Base-by-base conservation (phyloP, 2,797 vertebrate genomes). In the Margarornis squamiger region DNA sequence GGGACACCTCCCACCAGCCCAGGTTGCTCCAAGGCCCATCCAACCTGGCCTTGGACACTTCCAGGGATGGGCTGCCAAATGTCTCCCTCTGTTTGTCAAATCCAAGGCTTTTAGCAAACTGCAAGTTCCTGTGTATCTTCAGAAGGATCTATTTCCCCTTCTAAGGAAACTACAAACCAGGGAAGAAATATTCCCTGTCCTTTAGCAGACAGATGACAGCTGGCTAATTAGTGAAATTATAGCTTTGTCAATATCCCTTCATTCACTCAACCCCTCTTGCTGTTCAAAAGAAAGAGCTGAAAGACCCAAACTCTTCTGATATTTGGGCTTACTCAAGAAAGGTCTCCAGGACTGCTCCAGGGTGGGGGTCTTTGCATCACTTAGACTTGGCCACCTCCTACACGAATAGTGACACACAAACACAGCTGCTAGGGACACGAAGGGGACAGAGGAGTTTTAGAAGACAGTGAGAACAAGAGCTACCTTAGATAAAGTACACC, bases 201-300 rank as follows among this genome's bases (percentile, higher is more conserved):
- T 67, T 91, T 83, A 39, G 76, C 68, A 57, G 22, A 19, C 41
- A 75, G 54, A 70, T 19, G 16, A 88, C 94, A 95, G 91, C 79
- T 95, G 90, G 90, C 73, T 95, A 91, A 95, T 95, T 95, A 90
- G 90, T 55, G 74, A 95, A 90, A 93, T 95, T 80, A 95, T 2
- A 94, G 88, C 81, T 96, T 75, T 85, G 88, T 91, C 92, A 95
- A 58, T 95, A 94, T 54, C 67, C 57, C 58, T 90, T 80, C 91
- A 54, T 68, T 75, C 72, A 12, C 52, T 88, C 86, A 92, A 80
- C 72, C 45, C 32, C 57, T 61, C 84, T 30, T 2, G 10, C 80
- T 34, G 57, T 52, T 80, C 19, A 67, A 38, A 24, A 71, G 34
- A 39, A 49, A 43, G 6, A 77, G 38, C 51, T 58, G 43, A 26